Evolutionary conservation across 2,888 invertebrate species (phyloP).

Genomic region (Parascotia fuliginaria): DNA sequence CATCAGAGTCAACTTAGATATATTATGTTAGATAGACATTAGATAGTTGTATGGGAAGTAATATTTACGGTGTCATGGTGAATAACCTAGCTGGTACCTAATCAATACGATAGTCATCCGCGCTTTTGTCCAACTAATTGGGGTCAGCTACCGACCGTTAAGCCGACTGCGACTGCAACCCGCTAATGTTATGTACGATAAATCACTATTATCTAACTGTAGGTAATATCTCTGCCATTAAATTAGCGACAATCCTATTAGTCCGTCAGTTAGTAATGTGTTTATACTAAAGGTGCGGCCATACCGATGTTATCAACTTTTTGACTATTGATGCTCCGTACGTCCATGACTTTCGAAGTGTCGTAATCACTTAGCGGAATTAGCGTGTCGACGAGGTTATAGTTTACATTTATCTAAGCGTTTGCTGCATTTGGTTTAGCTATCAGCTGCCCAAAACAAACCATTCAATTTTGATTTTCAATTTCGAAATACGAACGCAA

Average conservation of each 20-base stretch:
- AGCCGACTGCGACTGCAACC: too few relatives aligned
- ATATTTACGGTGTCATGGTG: too few relatives aligned
- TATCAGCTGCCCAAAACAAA: background rate
- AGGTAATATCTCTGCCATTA: background rate
- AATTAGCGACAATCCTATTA: too few relatives aligned
- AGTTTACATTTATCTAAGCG: constrained; percentile 16
- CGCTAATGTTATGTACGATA: too few relatives aligned
- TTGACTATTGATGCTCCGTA: background rate
- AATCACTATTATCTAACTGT: too few relatives aligned
- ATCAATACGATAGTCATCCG: too few relatives aligned
- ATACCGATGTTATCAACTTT: background rate
- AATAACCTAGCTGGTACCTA: too few relatives aligned
- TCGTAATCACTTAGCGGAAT: constrained; percentile 24
- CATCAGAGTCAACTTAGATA: too few relatives aligned
- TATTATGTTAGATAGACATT: too few relatives aligned
- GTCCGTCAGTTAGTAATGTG: background rate
- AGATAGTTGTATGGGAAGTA: too few relatives aligned
- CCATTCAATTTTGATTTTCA: background rate
- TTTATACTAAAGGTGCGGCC: constrained; percentile 4
- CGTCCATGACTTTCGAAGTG: constrained; percentile 36
- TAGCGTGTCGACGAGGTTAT: constrained; percentile 31
- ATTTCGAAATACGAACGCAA: background rate
- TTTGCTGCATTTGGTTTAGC: constrained; percentile 4
- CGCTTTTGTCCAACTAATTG: too few relatives aligned
- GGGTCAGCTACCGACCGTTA: too few relatives aligned